These are phyloP conservation scores for Aricia agestis DNA, from an alignment of 1,140 invertebrate genomes.

Conservation along the genomic window DNA sequence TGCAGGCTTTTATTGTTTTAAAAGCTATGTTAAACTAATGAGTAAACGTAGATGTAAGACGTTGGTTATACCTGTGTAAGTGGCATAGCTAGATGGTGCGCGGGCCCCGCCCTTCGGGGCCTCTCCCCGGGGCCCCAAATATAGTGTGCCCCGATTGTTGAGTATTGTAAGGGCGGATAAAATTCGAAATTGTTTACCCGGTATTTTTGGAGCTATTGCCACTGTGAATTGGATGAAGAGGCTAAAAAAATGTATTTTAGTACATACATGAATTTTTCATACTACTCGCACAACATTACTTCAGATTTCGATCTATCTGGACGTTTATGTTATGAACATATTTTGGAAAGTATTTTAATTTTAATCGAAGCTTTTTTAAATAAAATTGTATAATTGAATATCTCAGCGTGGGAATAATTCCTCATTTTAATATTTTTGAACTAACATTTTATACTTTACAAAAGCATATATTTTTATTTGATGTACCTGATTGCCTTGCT, in stretches of 20 bases:
- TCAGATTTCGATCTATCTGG: constrained; percentile 57
- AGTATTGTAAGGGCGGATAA: not conserved
- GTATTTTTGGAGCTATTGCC: not conserved
- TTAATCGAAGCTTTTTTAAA: constrained; percentile 21
- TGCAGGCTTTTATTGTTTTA: constrained; percentile 50
- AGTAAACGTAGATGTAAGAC: constrained; percentile 37
- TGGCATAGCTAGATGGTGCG: not conserved
- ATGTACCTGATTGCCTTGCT: constrained; percentile 58
- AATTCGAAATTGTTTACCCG: not conserved
- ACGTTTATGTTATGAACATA: constrained; percentile 47
- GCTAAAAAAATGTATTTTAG: constrained; percentile 36
- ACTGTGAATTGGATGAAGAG: constrained; percentile 35
- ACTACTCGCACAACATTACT: constrained; percentile 46
- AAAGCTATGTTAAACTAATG: constrained; percentile 51
- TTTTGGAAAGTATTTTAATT: constrained; percentile 3
- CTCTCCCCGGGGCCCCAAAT: not conserved
- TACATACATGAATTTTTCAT: constrained; percentile 26
- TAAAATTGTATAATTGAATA: not conserved
- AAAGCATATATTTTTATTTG: constrained; percentile 39
- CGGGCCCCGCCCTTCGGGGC: not conserved
- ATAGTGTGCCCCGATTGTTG: constrained; percentile 2
- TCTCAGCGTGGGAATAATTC: not conserved
- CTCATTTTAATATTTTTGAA: constrained; percentile 20
- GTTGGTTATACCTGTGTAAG: constrained; percentile 9
- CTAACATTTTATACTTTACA: constrained; percentile 28